Evolutionary conservation across 2,797 vertebrate species (phyloP), one percentile per base, ranked within the genome.

Genomic region (Champsocephalus gunnari): DNA sequence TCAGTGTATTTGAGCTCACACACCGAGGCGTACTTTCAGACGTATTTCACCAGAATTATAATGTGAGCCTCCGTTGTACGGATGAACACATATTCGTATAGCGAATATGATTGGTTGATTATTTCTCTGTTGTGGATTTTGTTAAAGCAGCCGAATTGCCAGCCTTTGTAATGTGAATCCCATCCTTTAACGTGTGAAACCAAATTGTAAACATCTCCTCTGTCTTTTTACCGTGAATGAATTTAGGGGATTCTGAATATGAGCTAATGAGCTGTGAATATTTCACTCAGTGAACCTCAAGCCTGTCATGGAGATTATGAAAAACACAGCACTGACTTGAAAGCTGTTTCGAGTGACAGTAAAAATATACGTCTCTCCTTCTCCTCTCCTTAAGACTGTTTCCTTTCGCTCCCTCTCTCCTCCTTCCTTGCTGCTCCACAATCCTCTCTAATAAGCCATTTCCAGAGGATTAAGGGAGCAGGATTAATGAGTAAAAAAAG

Each of bases 371-470:
- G 47, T 68, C 56, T 59, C 66, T 67, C 48, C 57, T 3, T 65
- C 58, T 60, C 14, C 16, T 12, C 28, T 77, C 41, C 66, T 67
- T 65, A 75, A 85, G 50, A 64, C 38, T 59, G 61, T 66, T 50
- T 66, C 61, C 76, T 73, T 71, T 55, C 6, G 2, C 63, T 73
- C 60, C 66, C 24, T 70, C 77, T 60, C 43, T 44, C 65, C 66
- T 75, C 67, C 59, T 41, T 82, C 71, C 65, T 68, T 17, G n/a
- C 74, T 55, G 67, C 68, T 78, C 50, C 65, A 68, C 79, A 81
- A 71, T 87, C 74, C 72, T 71, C 78, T 68, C 71, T 80, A 80
- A 83, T 75, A 87, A 89, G 76, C 71, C 57, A 77, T 81, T 89
- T 87, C 75, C 78, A 81, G 80, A 57, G 87, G 88, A 85, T 86